phyloP scores from a whole-genome alignment of 2,113 vertebrate genomes.

The Crocuta crocuta region DNA sequence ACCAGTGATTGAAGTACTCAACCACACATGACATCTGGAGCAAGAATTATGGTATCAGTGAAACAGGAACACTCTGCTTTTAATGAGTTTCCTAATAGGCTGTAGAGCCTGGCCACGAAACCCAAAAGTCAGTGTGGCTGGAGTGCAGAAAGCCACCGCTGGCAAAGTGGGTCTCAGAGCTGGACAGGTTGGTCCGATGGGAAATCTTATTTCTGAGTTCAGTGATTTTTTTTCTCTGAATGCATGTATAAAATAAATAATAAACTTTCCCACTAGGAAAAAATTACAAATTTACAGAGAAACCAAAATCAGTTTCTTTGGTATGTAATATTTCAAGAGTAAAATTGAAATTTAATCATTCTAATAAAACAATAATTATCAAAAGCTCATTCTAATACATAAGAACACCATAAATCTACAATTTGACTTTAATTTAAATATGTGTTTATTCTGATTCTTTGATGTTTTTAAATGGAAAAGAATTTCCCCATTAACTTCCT shows the following conservation, averaged over 20 bases:
- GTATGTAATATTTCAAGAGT: not conserved
- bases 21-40: not conserved
- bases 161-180: not conserved
- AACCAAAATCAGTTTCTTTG: not conserved
- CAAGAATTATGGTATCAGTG: not conserved
- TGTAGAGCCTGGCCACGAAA: not conserved
- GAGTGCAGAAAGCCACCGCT: not conserved
- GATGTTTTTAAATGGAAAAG: not conserved
- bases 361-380: not conserved
- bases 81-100: not conserved
- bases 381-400: not conserved
- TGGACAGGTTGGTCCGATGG: accelerated
- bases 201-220: not conserved
- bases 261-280: not conserved
- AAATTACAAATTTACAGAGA: not conserved
- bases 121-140: not conserved
- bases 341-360: conserved; percentile 11
- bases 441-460: not conserved
- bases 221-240: not conserved
- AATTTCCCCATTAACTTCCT: not conserved
- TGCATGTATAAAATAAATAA: not conserved
- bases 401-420: not conserved
- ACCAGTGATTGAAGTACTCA: not conserved
- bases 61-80: not conserved
- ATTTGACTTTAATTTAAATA: not conserved